Base-by-base conservation (phyloP, 2,888 invertebrate species). In the Caenorhabditis becei region DNA sequence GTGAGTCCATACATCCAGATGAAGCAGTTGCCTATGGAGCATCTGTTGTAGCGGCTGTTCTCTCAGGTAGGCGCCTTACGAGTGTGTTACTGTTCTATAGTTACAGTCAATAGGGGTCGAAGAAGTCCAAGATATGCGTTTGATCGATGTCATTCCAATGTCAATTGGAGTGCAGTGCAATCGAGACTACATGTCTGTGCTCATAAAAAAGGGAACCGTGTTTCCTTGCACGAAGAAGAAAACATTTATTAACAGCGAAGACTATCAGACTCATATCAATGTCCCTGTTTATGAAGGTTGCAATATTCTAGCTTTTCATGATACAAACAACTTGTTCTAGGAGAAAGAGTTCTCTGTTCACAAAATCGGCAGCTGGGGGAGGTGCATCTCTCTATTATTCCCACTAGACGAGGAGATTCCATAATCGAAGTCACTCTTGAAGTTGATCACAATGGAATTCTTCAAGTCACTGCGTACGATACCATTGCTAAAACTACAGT, bases 1-100 rank as follows among this genome's bases (percentile, higher is more conserved):
- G 77, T 78, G 84, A 67, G 85, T 99, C 92, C 97, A 99, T 92
- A 97, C 98, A 67, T 98, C 99, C 82, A 10, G 82, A 82, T 92
- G 98, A 98, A 92, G 97, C 98, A 88, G 98, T 98, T 72, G 97
- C 97, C 59, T 97, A 96, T 92, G 97, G 98, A 90, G 97, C 97
- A 41, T 97, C 97, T 84, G 97, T 98, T 7, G 97, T 98, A 93
- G 97, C 97, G 91, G 98, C 88, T 28, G 84, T 88, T 44, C 67
- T 88, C n/a, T 80, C 84, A 23, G 88, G 87, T 75, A 23, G 10
- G 24, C 5, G 4, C 1, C 32, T 47, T 47, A 20, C 10, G 18
- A 47, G 20, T n/a, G 2, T 4, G 8, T 41, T 14, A 11, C 41
- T 41, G 14, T 32, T 32, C 10, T 32, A 47, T n/a, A n/a, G n/a